phyloP scores from a whole-genome alignment of 2,888 invertebrate genomes.

The Acanthosepion pharaonis region DNA sequence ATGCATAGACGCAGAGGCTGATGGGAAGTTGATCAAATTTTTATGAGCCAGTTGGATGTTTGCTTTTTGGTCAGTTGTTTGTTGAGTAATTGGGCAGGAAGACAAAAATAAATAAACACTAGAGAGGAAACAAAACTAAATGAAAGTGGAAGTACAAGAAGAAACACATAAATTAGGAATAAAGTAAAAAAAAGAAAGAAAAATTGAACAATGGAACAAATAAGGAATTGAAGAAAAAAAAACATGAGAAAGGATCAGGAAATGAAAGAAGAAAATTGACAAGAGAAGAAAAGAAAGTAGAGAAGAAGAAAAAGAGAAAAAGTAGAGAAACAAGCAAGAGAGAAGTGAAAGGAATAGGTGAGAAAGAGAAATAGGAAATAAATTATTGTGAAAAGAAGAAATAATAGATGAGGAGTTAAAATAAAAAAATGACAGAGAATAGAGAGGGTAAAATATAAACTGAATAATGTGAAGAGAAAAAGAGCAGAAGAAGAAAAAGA shows the following conservation, averaged over 20 bases:
- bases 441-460: no score
- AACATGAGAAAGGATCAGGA: neutral
- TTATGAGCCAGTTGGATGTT: constrained; percentile 20
- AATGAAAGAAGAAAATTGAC: neutral
- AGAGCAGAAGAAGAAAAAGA: neutral
- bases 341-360: neutral
- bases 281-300: neutral
- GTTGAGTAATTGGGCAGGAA: constrained; percentile 15
- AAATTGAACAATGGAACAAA: neutral
- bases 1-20: neutral
- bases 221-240: neutral
- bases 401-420: no score
- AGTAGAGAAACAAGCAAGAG: neutral
- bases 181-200: neutral
- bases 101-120: neutral
- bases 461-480: neutral
- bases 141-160: neutral
- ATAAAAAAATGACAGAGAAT: no score
- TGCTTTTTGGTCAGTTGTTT: constrained; percentile 21
- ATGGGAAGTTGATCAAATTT: constrained; percentile 14
- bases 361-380: neutral
- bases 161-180: neutral
- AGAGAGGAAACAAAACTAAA: neutral
- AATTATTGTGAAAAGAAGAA: no score
- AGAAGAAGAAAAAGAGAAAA: neutral